Evolutionary conservation across 2,797 vertebrate species (phyloP).

Genomic region (Cyprinodon diabolis): DNA sequence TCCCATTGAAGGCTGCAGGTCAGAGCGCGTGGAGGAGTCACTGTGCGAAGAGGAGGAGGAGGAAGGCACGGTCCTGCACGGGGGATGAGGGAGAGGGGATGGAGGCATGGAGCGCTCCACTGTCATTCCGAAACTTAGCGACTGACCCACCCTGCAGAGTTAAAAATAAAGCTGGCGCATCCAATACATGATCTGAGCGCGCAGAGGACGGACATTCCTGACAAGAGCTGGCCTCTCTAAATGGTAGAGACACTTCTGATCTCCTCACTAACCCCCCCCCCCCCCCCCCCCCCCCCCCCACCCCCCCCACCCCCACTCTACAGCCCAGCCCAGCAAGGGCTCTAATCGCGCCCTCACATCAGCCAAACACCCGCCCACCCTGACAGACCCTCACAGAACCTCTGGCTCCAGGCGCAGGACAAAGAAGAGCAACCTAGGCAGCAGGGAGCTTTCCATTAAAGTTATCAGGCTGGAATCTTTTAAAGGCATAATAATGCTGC

Average conservation of each 20-base stretch:
- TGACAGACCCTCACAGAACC: slow-evolving; percentile 55
- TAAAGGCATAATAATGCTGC: neutral
- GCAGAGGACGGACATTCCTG: slow-evolving; percentile 80
- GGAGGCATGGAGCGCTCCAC: slow-evolving; percentile 59
- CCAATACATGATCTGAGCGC: slow-evolving; percentile 70
- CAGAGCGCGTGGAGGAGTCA: slow-evolving; percentile 50
- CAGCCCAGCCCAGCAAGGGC: slow-evolving; percentile 23
- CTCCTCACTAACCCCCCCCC: slow-evolving; percentile 20
- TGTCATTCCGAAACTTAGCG: slow-evolving; percentile 75
- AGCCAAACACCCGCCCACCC: slow-evolving; percentile 39
- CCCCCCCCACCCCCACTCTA: neutral
- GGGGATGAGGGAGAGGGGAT: slow-evolving; percentile 63
- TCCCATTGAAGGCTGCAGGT: slow-evolving; percentile 73
- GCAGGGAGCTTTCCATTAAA: neutral
- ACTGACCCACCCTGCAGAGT: slow-evolving; percentile 80
- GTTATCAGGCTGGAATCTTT: neutral
- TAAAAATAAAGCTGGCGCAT: slow-evolving; percentile 83
- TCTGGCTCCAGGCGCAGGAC: slow-evolving; percentile 19
- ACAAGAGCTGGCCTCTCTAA: slow-evolving; percentile 78
- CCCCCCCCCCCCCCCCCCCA: slow-evolving; percentile 6
- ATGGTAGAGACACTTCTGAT: slow-evolving; percentile 77
- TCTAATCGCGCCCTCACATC: slow-evolving; percentile 59
- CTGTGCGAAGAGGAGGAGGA: slow-evolving; percentile 43
- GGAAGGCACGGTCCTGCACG: slow-evolving; percentile 43
- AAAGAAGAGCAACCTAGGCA: neutral